Base-by-base conservation (phyloP, 2,888 invertebrate species). In the Fragum fragum region DNA sequence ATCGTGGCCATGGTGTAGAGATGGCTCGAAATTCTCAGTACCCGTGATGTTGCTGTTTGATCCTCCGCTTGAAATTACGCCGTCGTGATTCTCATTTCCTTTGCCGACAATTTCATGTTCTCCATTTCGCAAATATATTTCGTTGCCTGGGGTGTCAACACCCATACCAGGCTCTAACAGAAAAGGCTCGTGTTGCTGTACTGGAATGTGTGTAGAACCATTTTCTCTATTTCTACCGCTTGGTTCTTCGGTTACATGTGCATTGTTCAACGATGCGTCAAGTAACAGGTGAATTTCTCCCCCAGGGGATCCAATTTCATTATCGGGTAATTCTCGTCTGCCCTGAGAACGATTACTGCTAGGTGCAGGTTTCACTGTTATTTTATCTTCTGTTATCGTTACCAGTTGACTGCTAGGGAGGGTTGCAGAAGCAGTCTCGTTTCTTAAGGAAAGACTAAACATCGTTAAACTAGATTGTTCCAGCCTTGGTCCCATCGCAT, bases 301-400 rank as follows among this genome's bases (percentile, higher is more conserved):
- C n/a, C 32, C 39, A 21, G 32, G 21, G 7, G 6, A n/a, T 23
- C 3, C 26, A 5, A 6, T 18, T 57, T 26, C 57, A 57, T 57
- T 57, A 0, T 66, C 66, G 11, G 66, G 66, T 14, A 66, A 11
- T 21, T 66, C 42, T 42, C 66, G 14, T 42, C 66, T 66, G 5
- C 66, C 66, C 1, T 39, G 66, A 39, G 26, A 23, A 42, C 26
- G 66, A 16, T 23, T 21, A 47, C 18, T 47, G 14, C 47, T 47
- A 3, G n/a, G 14, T 47, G 47, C 18, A n/a, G n/a, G 14, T 3
- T 47, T 47, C 16, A 47, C n/a, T 3, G 47, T 47, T 18, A 47
- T 16, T 18, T n/a, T 1, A 18, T 47, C 47, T 14, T 18, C 7
- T 9, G 47, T 47, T 9, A 14, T 16, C 14, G 47, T 47, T 9